These are phyloP conservation scores for Blomia tropicalis DNA, from an alignment of 2,888 invertebrate genomes.

Conservation along the genomic window DNA sequence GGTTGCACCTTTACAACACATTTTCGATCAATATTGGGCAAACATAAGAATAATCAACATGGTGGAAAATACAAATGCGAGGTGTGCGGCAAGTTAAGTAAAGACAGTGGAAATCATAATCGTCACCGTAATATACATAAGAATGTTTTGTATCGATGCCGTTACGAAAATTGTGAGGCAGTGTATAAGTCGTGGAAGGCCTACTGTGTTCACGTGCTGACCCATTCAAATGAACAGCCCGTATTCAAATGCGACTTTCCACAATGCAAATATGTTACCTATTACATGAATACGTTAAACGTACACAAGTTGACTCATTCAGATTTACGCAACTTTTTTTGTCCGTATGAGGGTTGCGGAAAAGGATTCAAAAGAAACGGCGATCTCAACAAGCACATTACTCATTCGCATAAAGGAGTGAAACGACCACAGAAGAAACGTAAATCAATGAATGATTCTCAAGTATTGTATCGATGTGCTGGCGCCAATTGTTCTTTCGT, in stretches of 20 bases:
- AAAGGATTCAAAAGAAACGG: constrained; percentile 15
- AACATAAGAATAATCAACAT: constrained; percentile 6
- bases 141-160: constrained; percentile 3
- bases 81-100: constrained; percentile 16
- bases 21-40: constrained; percentile 11
- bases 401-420: constrained; percentile 11
- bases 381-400: constrained; percentile 12
- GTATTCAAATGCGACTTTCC: not conserved
- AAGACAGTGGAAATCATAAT: constrained; percentile 4
- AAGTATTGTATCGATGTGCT: not conserved
- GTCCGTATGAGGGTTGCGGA: constrained; percentile 5
- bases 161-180: constrained; percentile 3
- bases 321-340: constrained; percentile 10
- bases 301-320: constrained; percentile 14
- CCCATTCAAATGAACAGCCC: constrained; percentile 8
- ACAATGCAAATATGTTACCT: constrained; percentile 8
- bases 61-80: constrained; percentile 17
- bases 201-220: constrained; percentile 7
- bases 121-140: constrained; percentile 14
- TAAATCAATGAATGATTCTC: not conserved
- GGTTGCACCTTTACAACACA: constrained; percentile 5
- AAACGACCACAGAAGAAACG: constrained; percentile 14
- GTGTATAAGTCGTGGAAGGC: constrained; percentile 11
- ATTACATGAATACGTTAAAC: constrained; percentile 8
- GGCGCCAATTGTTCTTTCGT: not conserved